Evolutionary conservation across 2,113 vertebrate species (phyloP).

Genomic region (Oenanthe melanoleuca): DNA sequence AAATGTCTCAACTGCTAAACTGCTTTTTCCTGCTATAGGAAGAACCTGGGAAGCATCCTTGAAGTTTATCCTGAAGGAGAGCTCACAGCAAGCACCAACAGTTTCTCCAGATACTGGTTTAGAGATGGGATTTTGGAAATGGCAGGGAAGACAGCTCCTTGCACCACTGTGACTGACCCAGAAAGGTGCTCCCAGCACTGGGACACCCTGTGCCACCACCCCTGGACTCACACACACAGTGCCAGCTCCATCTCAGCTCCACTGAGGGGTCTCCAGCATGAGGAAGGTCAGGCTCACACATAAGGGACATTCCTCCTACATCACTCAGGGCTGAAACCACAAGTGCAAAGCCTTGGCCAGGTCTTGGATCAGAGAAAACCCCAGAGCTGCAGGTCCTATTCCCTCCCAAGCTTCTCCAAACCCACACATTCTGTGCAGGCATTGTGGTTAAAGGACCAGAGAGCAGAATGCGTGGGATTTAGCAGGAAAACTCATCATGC

Average conservation of each 20-base stretch:
- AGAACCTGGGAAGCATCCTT: not conserved
- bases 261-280: not conserved
- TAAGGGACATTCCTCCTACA: accelerated
- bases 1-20: not conserved
- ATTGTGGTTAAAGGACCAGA: accelerated
- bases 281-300: accelerated
- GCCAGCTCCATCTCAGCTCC: not conserved
- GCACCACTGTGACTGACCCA: not conserved
- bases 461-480: not conserved
- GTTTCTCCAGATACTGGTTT: not conserved
- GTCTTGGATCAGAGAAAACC: not conserved
- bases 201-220: not conserved
- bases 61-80: not conserved
- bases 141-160: not conserved
- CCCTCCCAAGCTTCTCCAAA: not conserved
- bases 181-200: not conserved
- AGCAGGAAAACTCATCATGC: not conserved
- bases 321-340: not conserved
- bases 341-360: not conserved
- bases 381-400: not conserved
- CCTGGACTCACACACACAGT: not conserved
- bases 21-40: not conserved
- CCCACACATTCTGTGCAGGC: not conserved
- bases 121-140: not conserved
- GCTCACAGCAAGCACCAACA: not conserved